A percentile compares a stretch with the other conserved stretches of the same genome.
Evolutionary conservation across 2,113 vertebrate species (phyloP).

Genomic region (Channa maculata): DNA sequence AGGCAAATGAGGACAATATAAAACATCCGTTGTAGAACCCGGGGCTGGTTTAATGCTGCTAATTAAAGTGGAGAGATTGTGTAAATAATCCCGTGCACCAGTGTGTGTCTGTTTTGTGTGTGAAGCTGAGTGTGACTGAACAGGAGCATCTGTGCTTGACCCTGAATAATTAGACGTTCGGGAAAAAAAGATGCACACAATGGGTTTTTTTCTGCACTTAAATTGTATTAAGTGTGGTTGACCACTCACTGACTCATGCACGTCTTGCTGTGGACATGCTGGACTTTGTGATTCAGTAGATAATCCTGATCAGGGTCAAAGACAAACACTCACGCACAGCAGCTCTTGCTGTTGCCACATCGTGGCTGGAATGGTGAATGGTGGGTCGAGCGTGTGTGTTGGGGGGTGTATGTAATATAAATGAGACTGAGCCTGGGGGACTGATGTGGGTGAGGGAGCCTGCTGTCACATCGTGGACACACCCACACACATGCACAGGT

Average conservation of each 20-base stretch:
- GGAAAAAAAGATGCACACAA: constrained; percentile 6
- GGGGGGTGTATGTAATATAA: background rate
- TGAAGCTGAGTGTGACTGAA: constrained; percentile 38
- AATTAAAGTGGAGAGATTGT: background rate
- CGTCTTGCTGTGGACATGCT: no score
- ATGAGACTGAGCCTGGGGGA: background rate
- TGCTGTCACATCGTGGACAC: background rate
- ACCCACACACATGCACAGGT: background rate
- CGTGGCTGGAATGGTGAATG: no score
- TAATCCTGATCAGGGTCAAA: background rate
- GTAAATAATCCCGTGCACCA: background rate
- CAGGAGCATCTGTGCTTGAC: constrained; percentile 39
- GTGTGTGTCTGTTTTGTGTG: constrained; percentile 14
- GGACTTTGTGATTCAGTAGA: background rate
- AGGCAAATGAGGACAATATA: background rate
- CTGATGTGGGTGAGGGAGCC: background rate
- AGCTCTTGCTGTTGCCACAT: no score
- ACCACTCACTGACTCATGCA: no score
- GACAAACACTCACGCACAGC: no score
- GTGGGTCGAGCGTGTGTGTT: background rate
- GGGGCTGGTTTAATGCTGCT: constrained; percentile 1
- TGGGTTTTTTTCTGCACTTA: background rate
- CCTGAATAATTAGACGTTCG: constrained; percentile 49
- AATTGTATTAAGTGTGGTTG: background rate
- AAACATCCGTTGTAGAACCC: background rate